Percentiles rank a stretch among this genome's conserved stretches.
Conservation (phyloP, 2,113 vertebrate species). For the Lycaon pictus region DNA sequence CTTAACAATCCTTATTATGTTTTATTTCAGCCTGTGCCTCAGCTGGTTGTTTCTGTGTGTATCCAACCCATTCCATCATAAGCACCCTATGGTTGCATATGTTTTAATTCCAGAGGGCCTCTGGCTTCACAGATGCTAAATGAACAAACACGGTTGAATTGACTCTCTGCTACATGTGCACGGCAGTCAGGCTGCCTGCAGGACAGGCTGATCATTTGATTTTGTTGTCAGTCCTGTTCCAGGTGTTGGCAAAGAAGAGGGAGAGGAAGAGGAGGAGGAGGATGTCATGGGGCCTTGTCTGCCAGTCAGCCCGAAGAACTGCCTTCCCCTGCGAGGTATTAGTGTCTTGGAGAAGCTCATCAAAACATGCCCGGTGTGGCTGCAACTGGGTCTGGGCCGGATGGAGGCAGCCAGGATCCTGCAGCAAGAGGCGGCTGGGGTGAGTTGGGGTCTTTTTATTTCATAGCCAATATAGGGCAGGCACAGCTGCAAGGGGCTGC, state of each 20-base stretch:
- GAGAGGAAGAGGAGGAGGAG: constrained; percentile 60
- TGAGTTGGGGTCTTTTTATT: constrained; percentile 82
- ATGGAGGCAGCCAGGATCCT: constrained; percentile 87
- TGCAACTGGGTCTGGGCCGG: constrained; percentile 89
- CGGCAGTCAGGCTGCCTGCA: neutral
- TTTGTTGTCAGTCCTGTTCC: constrained; percentile 75
- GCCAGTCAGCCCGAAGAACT: constrained; percentile 58
- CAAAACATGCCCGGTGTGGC: constrained; percentile 93
- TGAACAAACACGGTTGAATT: neutral
- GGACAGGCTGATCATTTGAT: constrained; percentile 13
- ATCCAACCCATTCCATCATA: neutral
- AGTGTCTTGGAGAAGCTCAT: constrained; percentile 92
- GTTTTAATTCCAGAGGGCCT: neutral
- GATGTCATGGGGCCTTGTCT: constrained; percentile 31
- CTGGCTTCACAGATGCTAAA: neutral
- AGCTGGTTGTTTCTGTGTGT: neutral
- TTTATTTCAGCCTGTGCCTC: neutral
- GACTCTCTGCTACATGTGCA: neutral
- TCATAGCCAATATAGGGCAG: fast-evolving
- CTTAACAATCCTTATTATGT: too few relatives aligned
- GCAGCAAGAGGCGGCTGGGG: constrained; percentile 90
- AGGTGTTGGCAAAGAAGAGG: constrained; percentile 62
- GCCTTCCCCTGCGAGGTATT: constrained; percentile 83
- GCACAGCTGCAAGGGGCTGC: neutral
- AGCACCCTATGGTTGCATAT: neutral